Evolutionary conservation across 2,113 vertebrate species (phyloP), one percentile per base, ranked within the genome.

Genomic region (Trematocara zebra): DNA sequence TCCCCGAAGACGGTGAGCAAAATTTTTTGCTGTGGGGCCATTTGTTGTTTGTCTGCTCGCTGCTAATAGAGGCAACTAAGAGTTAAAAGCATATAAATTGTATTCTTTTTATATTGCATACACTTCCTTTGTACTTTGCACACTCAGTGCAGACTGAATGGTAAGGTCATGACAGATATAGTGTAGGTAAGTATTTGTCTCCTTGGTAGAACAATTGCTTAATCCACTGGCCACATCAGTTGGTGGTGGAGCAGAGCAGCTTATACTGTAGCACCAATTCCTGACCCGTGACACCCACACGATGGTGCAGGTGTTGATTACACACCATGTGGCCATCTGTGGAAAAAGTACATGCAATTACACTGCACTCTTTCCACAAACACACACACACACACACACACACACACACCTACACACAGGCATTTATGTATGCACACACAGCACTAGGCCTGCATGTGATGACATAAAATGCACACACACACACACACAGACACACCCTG

Each of bases 251-350:
- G 11, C n/a, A 51, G 76, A 86, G 57, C 81, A 80, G 87, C 12
- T 85, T 83, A 87, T 76, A 64, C 10, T 64, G 6, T 5, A 78
- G 67, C 84, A 81, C 35, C 79, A 86, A 72, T 84, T 85, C 81
- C 54, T 91, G 89, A 90, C 89, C 86, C 61, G n/a, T 87, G 86
- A 84, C 88, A 78, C 80, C 57, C 56, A 67, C 85, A 44, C 53
- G 17, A 84, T 85, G 85, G 40, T 87, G 20, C 47, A 89, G 87
- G 76, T 85, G 85, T 35, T 89, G 87, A 94, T 91, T 78, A 87
- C 85, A 84, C 90, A 84, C 53, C 83, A 92, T 85, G 90, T 44
- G 86, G 89, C 57, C 87, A 31, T 54, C 53, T 57, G 47, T 85
- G 47, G 28, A 76, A 42, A 57, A 54, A 54, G 81, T 52, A 80